Evolutionary conservation across 2,888 invertebrate genomes (phyloP), one percentile per base, ranked within the genome.

Genomic region (Drosophila niveifrons): DNA sequence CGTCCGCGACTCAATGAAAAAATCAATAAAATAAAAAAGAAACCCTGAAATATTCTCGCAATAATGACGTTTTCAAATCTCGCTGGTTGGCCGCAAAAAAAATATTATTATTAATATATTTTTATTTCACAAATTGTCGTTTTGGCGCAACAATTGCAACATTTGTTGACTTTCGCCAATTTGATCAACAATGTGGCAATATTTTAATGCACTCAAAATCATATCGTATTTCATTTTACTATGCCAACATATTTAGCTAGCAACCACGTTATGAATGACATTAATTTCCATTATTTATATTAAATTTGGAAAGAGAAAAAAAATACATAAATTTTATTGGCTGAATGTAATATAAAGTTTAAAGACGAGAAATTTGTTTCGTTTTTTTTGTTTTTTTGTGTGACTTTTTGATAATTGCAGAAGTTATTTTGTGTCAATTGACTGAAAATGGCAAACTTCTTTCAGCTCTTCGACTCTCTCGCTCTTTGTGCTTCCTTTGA

Each of bases 21-120:
- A 81, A 86, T 86, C 81, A 76, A 81, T 81, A 76, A 68, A 56
- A n/a, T 10, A 7, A 39, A 31, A 31, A 31, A 31, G 1, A 11
- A 71, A 66, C 86, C 86, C 76, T 86, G 86, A 72, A 72, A 66
- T 73, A 76, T 72, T 72, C 50, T 68, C 66, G 57, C 53, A 66
- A 59, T 75, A 67, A 69, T 75, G 71, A 70, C 73, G 71, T 68
- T 75, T 70, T 53, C 66, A 59, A 47, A 28, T 43, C 11, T 34
- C 18, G 34, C 6, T 50, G 4, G 9, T 9, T 31, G 29, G n/a
- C 34, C 34, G 11, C 34, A 10, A 36, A 3, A n/a, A 10, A n/a
- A 36, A 36, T 11, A 34, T 34, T 34, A 11, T 34, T 34, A 34
- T 34, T 2, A 2, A 31, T 31, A 2, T 31, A 31, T 31, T 31